Base-by-base conservation (phyloP, 2,888 invertebrate species). In the Creontiades dilutus region DNA sequence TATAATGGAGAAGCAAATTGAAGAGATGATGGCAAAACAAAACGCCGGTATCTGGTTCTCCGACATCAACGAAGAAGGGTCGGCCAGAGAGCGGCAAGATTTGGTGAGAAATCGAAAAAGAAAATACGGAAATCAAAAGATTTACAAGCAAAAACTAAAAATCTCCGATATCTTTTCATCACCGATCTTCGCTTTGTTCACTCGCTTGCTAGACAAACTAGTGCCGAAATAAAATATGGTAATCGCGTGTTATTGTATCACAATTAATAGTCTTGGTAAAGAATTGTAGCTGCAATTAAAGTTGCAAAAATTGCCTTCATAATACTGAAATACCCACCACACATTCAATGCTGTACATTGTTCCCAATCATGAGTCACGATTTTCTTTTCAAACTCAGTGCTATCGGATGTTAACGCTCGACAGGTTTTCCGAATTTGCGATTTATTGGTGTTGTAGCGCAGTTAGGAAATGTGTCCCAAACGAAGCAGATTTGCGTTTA, bases 181-280 rank as follows among this genome's bases (percentile, higher is more conserved):
- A 86, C 86, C 86, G 75, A 86, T 86, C 86, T 86, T 86, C 47
- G 86, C 86, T 86, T 86, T 28, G 37, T 86, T 86, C 86, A 86
- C 86, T 47, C 48, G 86, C 86, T 86, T 86, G 7, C 16, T 82
- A 82, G 82, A 68, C 23, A 19, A 68, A 68, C 23, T 68, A 68
- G 68, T 68, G 68, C 68, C 19, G 68, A 68, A 57, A 57, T 57
- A 57, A 19, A 27, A 68, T 23, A 23, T 23, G 68, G 68, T 68
- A 68, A 61, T 23, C 23, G 68, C 68, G 68, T 68, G 68, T 68
- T 68, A 23, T 61, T 19, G 68, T 68, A 23, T 68, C 68, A 68
- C 68, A 23, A 23, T 5, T 2, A 37, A 37, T 37, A 37, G 37
- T 37, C 37, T 37, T 37, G 37, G 7, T 37, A 37, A 2, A 37